Conservation (phyloP, 1,140 invertebrate genomes). For the Mycetomoellerius zeteki region DNA sequence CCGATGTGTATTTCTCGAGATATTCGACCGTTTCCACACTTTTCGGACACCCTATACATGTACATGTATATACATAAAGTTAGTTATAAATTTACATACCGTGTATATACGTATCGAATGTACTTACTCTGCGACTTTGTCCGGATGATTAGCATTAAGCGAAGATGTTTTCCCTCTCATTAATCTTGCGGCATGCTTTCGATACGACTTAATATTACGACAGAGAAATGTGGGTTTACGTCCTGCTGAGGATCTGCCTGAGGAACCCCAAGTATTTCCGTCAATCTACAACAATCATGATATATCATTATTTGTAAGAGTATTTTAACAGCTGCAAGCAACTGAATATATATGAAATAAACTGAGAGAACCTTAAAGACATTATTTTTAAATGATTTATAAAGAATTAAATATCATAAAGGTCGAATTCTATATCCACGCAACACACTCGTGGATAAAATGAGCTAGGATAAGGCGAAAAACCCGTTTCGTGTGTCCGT, state of each 20-base stretch:
- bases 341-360: constrained; percentile 2
- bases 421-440: not conserved
- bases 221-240: constrained; percentile 90
- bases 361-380: constrained; percentile 22
- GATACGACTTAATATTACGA: constrained; percentile 88
- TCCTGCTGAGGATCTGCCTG: constrained; percentile 81
- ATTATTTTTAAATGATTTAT: constrained; percentile 9
- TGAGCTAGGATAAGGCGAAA: not conserved
- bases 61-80: no score
- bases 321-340: not conserved
- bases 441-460: not conserved
- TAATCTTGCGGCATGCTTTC: constrained; percentile 81
- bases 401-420: not conserved
- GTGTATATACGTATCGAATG: not conserved
- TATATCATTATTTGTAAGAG: constrained; percentile 52
- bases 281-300: constrained; percentile 85
- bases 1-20: no score
- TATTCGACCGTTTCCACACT: no score
- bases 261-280: constrained; percentile 83
- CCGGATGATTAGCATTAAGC: constrained; percentile 73
- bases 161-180: constrained; percentile 72
- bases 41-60: no score
- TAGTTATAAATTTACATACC: no score
- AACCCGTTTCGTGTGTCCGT: not conserved
- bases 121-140: constrained; percentile 81